Evolutionary conservation across 2,113 vertebrate genomes (phyloP).

Genomic region (Smithornis capensis): DNA sequence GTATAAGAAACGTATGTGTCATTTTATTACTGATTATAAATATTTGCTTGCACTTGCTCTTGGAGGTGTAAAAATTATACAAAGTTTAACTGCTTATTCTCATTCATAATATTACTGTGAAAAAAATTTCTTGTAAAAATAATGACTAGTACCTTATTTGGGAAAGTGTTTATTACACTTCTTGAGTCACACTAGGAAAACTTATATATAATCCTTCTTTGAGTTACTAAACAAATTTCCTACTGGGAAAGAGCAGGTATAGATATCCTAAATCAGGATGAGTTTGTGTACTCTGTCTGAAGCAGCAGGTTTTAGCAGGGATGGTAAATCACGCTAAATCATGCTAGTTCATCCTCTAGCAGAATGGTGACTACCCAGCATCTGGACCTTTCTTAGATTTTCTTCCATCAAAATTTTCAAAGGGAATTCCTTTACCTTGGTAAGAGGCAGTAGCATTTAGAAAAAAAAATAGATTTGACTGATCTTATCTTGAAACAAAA

Average conservation of each 20-base stretch:
- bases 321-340: background rate
- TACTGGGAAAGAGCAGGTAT: background rate
- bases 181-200: background rate
- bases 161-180: background rate
- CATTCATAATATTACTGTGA: background rate
- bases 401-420: background rate
- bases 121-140: background rate
- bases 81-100: background rate
- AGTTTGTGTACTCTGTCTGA: background rate
- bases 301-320: background rate
- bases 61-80: background rate
- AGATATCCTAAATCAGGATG: background rate
- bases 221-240: background rate
- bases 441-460: background rate
- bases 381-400: background rate
- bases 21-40: background rate
- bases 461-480: background rate
- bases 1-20: background rate
- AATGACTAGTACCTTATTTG: background rate
- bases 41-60: background rate
- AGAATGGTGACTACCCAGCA: background rate
- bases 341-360: background rate
- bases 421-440: background rate
- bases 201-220: background rate
- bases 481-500: background rate